Conservation (phyloP, 2,888 invertebrate genomes). For the Drosophila prostipennis region DNA sequence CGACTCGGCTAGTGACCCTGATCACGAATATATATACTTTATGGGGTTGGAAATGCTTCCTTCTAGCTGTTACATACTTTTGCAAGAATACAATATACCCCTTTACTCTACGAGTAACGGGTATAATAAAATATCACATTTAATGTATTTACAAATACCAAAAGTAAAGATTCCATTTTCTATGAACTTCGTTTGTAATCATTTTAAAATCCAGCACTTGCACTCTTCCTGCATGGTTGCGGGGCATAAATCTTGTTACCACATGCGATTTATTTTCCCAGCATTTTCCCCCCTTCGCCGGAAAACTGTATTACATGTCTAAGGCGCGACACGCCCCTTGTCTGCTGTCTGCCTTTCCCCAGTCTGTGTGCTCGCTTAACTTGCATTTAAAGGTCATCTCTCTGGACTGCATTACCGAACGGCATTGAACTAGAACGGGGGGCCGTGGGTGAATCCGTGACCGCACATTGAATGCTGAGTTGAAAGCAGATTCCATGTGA, state of each 20-base stretch:
- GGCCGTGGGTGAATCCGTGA: background rate
- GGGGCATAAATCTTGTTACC: conserved; percentile 50
- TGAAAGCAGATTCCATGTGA: background rate
- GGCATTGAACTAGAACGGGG: conserved; percentile 55
- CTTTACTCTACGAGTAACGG: no score
- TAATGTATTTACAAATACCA: no score
- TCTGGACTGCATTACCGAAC: conserved; percentile 23
- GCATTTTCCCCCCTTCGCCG: conserved; percentile 36
- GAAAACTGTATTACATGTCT: conserved; percentile 47
- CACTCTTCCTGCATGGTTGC: conserved; percentile 31
- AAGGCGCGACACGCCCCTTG: conserved; percentile 9
- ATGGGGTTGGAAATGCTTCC: no score
- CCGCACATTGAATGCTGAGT: background rate
- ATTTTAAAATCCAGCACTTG: background rate
- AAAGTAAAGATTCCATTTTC: background rate
- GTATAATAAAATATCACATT: no score
- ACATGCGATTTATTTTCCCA: conserved; percentile 29
- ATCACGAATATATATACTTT: no score
- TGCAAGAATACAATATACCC: no score
- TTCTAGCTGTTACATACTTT: no score
- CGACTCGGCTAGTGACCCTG: no score
- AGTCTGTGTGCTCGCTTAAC: conserved; percentile 42
- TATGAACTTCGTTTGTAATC: background rate
- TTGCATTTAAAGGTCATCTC: conserved; percentile 73
- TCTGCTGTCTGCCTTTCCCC: conserved; percentile 19